phyloP scores from a whole-genome alignment of 2,888 invertebrate species.

The Strigamia transsilvanica region DNA sequence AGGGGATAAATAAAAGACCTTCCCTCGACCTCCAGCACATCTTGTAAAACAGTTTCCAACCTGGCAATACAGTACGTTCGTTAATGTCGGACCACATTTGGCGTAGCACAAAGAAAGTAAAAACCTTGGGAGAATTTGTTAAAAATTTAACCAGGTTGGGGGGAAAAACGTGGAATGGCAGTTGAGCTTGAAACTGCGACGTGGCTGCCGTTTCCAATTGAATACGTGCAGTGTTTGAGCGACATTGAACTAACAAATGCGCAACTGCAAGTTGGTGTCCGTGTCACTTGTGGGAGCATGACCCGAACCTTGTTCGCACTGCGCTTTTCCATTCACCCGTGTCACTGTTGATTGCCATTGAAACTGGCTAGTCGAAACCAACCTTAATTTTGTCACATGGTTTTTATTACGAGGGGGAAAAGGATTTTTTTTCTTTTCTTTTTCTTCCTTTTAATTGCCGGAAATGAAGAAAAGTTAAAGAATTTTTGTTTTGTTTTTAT shows the following conservation, averaged over 20 bases:
- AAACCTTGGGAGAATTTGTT: background rate
- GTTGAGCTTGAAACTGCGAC: background rate
- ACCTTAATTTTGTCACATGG: constrained; percentile 1
- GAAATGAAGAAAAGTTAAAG: background rate
- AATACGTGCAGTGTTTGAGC: background rate
- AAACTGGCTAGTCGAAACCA: background rate
- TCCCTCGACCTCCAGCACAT: constrained; percentile 13
- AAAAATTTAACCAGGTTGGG: background rate
- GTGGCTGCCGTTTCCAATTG: constrained; percentile 25
- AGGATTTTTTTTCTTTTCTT: too few species aligned
- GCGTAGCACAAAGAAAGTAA: background rate
- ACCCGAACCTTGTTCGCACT: constrained; percentile 1
- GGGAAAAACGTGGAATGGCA: background rate
- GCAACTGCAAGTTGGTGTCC: constrained; percentile 1
- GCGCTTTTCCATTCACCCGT: constrained; percentile 3
- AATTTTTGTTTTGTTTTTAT: background rate
- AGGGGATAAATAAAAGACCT: constrained; percentile 42
- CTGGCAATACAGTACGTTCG: background rate
- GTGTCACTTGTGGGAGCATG: constrained; percentile 2
- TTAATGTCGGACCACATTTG: constrained; percentile 18
- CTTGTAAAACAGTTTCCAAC: constrained; percentile 18
- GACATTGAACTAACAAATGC: constrained; percentile 7
- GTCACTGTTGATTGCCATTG: constrained; percentile 1
- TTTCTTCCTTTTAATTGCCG: background rate
- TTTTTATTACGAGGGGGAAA: background rate